Percentiles rank a stretch among this genome's conserved stretches.
Evolutionary conservation across 2,888 invertebrate species (phyloP).

Genomic region (Pinctada fucata): DNA sequence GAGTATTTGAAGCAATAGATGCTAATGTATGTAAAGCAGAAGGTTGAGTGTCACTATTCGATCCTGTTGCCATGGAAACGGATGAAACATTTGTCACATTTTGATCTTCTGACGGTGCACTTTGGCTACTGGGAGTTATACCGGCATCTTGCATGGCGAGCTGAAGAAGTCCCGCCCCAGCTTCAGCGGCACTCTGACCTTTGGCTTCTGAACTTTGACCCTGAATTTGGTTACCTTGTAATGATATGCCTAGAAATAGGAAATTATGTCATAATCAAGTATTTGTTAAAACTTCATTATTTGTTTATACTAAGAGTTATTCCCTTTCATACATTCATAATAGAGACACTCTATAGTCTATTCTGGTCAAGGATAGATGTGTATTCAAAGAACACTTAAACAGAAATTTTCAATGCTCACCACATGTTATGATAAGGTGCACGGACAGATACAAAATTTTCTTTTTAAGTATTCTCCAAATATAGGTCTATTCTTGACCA

Average conservation of each 20-base stretch:
- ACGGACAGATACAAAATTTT: no score
- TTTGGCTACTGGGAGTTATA: conserved; percentile 51
- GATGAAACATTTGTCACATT: neutral
- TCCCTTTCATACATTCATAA: no score
- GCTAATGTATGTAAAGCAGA: conserved; percentile 66
- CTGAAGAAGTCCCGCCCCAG: conserved; percentile 62
- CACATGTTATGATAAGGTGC: no score
- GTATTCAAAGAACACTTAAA: no score
- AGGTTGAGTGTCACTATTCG: conserved; percentile 35
- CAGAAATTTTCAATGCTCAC: no score
- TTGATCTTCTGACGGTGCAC: conserved; percentile 5
- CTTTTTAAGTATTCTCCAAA: no score
- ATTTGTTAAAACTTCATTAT: no score
- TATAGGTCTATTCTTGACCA: no score
- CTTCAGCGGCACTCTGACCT: conserved; percentile 40
- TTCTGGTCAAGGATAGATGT: no score
- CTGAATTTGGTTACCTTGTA: neutral
- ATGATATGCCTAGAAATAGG: neutral
- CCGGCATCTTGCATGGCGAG: conserved; percentile 70
- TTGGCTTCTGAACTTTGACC: conserved; percentile 22
- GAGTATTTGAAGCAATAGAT: conserved; percentile 63
- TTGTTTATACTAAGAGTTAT: no score
- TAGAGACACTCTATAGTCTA: no score
- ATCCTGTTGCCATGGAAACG: conserved; percentile 26
- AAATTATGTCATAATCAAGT: no score